Evolutionary conservation across 1,140 invertebrate species (phyloP), one percentile per base, ranked within the genome.

Genomic region (Brevipalpus yothersi): DNA sequence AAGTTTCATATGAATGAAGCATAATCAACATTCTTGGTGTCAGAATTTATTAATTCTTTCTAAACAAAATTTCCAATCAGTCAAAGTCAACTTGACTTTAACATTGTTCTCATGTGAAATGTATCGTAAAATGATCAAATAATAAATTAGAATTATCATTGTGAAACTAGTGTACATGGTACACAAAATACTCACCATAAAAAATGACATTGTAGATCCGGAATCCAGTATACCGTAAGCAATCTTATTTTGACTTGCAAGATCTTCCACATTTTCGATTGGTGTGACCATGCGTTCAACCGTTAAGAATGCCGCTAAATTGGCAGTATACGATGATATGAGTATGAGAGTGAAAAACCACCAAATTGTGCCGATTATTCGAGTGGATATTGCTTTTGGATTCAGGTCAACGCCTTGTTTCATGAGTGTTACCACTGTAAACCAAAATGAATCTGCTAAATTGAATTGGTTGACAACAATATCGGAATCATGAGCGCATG

Each of bases 201-300:
- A 93, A 71, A 93, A 93, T 49, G 83, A 81, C 10, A 84, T 84
- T 0, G 88, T 96, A 19, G 87, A 90, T 45, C 92, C 91, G 53
- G 83, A 84, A 68, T 82, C 79, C 13, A 94, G 72, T n/a, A 85
- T 86, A 7, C 93, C 93, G 70, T 97, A 97, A 72, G 92, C 89
- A 64, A 97, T 94, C 74, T 90, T 86, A 0, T 85, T 91, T 64
- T 79, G 77, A 51, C 80, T 80, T 0, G 86, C 74, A n/a, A 96
- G 75, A 69, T 94, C 89, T 66, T 94, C 87, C 0, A 84, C 86
- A 61, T 75, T 80, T 64, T 83, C 79, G n/a, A 96, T 91, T 0
- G 86, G 81, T 19, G 61, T 64, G 84, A 84, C 81, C 75, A 90
- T 83, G 21, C 84, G 74, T 13, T 84, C 84, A 23, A 84, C 82